Conservation (phyloP, 2,113 vertebrate genomes). For the Fulmarus glacialis region DNA sequence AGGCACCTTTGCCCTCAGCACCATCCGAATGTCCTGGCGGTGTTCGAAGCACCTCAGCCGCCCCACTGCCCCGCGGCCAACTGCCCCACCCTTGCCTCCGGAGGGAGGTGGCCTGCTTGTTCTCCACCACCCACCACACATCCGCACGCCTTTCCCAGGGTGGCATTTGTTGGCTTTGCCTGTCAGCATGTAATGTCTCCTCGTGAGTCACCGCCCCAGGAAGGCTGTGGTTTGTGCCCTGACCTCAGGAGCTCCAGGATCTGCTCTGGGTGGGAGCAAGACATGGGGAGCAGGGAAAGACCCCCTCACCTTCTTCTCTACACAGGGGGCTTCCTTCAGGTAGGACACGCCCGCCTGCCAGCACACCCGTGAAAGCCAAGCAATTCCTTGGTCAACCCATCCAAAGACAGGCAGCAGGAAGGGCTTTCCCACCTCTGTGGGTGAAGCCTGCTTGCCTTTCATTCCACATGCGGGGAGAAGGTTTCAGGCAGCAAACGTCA, state of each 20-base stretch:
- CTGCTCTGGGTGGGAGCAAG: neutral
- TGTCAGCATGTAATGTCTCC: neutral
- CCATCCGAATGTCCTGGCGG: rapidly evolving
- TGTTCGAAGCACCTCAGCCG: rapidly evolving
- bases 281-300: rapidly evolving
- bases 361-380: neutral
- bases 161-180: slow-evolving; percentile 13
- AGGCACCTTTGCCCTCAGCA: rapidly evolving
- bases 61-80: rapidly evolving
- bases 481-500: neutral
- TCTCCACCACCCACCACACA: neutral
- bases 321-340: neutral
- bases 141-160: neutral
- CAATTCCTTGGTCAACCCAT: neutral
- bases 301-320: neutral
- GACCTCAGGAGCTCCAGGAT: neutral
- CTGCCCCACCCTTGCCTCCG: rapidly evolving
- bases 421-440: neutral
- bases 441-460: neutral
- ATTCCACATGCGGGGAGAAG: neutral
- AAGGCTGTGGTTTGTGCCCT: neutral
- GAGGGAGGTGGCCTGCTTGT: neutral
- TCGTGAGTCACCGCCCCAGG: neutral
- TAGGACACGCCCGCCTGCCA: neutral
- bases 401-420: neutral